Evolutionary conservation across 2,797 vertebrate species (phyloP).

Genomic region (Coendou prehensilis): DNA sequence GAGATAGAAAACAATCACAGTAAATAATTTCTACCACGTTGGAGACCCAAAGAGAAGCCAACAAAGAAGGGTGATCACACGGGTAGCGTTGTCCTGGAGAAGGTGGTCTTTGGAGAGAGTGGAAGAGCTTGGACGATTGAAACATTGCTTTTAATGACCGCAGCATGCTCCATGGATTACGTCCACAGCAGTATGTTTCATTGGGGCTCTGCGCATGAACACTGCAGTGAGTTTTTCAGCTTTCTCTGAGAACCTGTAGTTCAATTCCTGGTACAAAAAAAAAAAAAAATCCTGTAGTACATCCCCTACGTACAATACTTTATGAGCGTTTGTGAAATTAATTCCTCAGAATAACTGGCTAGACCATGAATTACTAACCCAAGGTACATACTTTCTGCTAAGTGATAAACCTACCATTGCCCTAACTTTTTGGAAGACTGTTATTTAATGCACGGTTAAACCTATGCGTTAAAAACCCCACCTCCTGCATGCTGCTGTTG

Average conservation of each 20-base stretch:
- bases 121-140: neutral
- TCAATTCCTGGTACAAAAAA: too few species aligned
- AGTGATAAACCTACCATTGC: neutral
- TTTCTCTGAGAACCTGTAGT: neutral
- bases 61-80: neutral
- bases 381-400: neutral
- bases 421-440: neutral
- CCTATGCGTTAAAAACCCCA: accelerated
- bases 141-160: neutral
- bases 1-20: neutral
- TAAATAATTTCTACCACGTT: neutral
- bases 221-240: neutral
- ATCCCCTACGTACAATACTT: neutral
- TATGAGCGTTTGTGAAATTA: neutral
- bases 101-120: neutral
- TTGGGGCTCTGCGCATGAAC: neutral
- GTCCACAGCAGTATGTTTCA: neutral
- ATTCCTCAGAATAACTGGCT: neutral
- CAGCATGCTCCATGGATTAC: neutral
- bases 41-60: neutral
- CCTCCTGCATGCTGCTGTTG: neutral
- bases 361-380: neutral
- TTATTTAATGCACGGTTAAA: too few species aligned
- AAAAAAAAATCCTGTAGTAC: neutral
- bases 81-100: neutral